These are phyloP conservation scores for Plebejus argus DNA, from an alignment of 2,888 invertebrate genomes.

Conservation along the genomic window DNA sequence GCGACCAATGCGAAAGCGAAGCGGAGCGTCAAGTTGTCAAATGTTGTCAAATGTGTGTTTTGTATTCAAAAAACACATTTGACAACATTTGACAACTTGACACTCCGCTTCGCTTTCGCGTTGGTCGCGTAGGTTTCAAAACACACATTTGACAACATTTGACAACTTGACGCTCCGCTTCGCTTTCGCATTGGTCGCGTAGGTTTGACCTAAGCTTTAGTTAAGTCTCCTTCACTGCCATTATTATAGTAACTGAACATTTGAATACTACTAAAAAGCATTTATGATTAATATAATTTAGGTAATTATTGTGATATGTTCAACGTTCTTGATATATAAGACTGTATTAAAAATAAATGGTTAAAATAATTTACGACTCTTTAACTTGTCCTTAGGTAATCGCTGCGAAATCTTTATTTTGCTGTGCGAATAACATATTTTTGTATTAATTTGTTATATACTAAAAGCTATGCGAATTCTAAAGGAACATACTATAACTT, in stretches of 20 bases:
- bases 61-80: too few species aligned
- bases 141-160: too few species aligned
- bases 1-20: too few species aligned
- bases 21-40: too few species aligned
- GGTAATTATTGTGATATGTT: not conserved
- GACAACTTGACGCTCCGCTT: too few species aligned
- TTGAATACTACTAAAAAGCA: slow-evolving; percentile 50
- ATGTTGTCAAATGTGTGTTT: too few species aligned
- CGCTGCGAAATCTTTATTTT: not conserved
- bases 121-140: too few species aligned
- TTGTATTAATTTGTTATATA: not conserved
- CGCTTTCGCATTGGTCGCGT: too few species aligned
- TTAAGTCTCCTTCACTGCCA: slow-evolving; percentile 33
- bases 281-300: slow-evolving; percentile 43
- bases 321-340: slow-evolving; percentile 4
- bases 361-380: slow-evolving; percentile 12
- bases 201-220: too few species aligned
- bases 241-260: slow-evolving; percentile 31
- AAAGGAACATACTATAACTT: not conserved
- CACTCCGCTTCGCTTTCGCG: too few species aligned
- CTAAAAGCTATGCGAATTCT: slow-evolving; percentile 32
- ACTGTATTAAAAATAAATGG: slow-evolving; percentile 24
- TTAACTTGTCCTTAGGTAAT: not conserved
- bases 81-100: too few species aligned
- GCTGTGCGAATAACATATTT: not conserved